phyloP scores from a whole-genome alignment of 2,888 invertebrate species.

The Vannuccia rotundouncinata region DNA sequence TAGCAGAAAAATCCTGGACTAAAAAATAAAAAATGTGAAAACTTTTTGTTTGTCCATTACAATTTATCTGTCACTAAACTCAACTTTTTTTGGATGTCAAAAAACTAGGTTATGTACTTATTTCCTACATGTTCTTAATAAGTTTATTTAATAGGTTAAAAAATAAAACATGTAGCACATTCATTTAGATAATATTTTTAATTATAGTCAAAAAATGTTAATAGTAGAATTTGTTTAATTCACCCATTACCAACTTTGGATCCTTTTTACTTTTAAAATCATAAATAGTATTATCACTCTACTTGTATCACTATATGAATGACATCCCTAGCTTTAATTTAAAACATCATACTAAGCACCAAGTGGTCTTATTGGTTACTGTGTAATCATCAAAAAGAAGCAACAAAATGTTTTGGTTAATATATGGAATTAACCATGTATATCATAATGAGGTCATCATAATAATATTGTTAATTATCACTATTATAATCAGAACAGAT shows the following conservation, averaged over 20 bases:
- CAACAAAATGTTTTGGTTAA: neutral
- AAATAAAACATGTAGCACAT: neutral
- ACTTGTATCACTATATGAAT: neutral
- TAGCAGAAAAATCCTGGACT: too few species aligned
- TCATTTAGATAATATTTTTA: neutral
- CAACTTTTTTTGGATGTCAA: too few species aligned
- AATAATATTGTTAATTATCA: too few species aligned
- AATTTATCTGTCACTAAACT: too few species aligned
- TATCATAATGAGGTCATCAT: too few species aligned
- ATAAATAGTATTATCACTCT: neutral
- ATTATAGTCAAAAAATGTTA: neutral
- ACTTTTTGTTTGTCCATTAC: too few species aligned
- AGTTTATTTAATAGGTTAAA: neutral
- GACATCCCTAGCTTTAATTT: neutral
- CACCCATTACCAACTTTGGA: neutral
- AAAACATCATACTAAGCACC: neutral
- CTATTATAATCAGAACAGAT: too few species aligned
- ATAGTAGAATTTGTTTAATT: neutral
- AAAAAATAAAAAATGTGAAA: too few species aligned
- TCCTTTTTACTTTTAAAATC: neutral
- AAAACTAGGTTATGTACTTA: neutral
- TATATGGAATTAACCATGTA: neutral
- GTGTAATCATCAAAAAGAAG: neutral
- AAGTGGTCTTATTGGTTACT: neutral
- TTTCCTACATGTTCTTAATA: neutral